Evolutionary conservation across 2,113 vertebrate species (phyloP).

Genomic region (Lonchura striata): DNA sequence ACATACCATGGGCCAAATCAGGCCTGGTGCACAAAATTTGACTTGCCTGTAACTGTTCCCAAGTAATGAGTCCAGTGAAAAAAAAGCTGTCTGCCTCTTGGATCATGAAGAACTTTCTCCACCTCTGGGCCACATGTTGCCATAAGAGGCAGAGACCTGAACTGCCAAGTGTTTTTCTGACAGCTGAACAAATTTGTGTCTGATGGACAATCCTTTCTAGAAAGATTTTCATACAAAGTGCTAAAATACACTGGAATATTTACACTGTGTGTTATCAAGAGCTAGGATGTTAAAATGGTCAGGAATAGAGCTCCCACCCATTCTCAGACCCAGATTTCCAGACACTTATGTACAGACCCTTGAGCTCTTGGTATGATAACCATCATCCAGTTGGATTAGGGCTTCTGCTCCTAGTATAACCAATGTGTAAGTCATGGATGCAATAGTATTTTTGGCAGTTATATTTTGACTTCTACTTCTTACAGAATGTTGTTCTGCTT

Average conservation of each 20-base stretch:
- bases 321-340: neutral
- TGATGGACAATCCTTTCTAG: neutral
- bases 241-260: neutral
- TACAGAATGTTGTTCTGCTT: neutral
- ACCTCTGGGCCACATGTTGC: accelerated
- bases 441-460: neutral
- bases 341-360: neutral
- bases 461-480: neutral
- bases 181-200: neutral
- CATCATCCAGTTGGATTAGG: neutral
- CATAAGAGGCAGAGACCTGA: neutral
- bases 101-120: neutral
- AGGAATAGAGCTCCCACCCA: neutral
- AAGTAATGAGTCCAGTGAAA: neutral
- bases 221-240: neutral
- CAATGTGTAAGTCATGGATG: neutral
- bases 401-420: neutral
- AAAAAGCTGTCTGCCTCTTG: neutral
- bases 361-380: neutral
- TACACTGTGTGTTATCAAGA: neutral
- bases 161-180: neutral
- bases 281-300: neutral
- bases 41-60: neutral
- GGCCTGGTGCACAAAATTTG: neutral
- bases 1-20: accelerated